Base-by-base conservation (phyloP, 2,113 vertebrate genomes). In the Gallinago undulata region DNA sequence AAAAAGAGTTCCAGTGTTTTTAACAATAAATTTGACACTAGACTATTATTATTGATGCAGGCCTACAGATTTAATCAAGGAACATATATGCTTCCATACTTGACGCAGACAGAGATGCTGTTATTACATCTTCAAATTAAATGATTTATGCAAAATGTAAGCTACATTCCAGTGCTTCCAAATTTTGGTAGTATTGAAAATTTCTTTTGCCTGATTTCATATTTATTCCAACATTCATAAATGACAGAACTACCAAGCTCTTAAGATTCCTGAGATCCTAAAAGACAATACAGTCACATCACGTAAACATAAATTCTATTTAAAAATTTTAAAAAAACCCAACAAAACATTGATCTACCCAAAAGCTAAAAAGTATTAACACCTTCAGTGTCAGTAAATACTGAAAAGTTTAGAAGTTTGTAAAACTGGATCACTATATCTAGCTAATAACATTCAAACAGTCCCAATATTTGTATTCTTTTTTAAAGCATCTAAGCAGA, bases 291-390 rank as follows among this genome's bases (percentile, higher is more conserved):
- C 19, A 74, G 4, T 23, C 43, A 31, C 12, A 33, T 27, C 19
- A 33, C 2, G 3, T 9, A 12, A 51, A 28, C 7, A 50, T 7
- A 48, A 21, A 62, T 35, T 63, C 19, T 18, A 60, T 22, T 25
- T 11, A 3, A 83, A 84, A 7, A n/a, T 6, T 35, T 63, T 18
- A 3, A 73, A 70, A 73, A 57, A n/a, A 0, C 3, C 2, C 10
- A 62, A 53, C 2, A 45, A 60, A 69, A 22, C 14, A 59, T 0
- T 55, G 25, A 60, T 1, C 2, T 30, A 3, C 11, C 39, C 6
- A 10, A 8, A 60, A 81, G 28, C 9, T 11, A 56, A 37, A 6
- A 60, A 27, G 2, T 25, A 50, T 8, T 27, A 68, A 27, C 60
- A 28, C 3, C 8, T 45, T 73, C 17, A 37, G 25, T 39, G 39